Evolutionary conservation across 2,113 vertebrate species (phyloP), one percentile per base, ranked within the genome.

Genomic region (Castor canadensis): DNA sequence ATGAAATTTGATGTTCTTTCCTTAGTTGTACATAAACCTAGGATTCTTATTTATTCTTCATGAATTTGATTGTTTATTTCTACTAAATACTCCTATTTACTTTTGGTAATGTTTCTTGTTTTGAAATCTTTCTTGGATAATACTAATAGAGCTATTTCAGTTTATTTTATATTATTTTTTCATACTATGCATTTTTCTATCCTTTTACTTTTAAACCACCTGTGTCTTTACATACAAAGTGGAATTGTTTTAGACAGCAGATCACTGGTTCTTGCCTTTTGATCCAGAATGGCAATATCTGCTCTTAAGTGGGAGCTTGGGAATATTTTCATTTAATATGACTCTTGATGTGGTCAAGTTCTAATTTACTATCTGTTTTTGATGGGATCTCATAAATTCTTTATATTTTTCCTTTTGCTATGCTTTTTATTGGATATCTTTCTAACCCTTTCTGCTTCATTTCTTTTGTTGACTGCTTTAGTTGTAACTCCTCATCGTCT

Each of bases 1-100:
- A 81, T 92, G 79, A 92, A 85, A 94, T 81, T 47, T 80, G 32
- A 81, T 66, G 32, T 69, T 89, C n/a, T 80, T 62, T 94, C 67
- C 35, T 92, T 71, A 60, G 56, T 45, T 66, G 6, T 79, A 84
- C 32, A 80, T 72, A 95, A 77, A 49, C 54, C 83, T 60, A 80
- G 13, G n/a, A 62, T 80, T 87, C 30, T n/a, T 86, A 81, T 85
- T 96, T 72, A 54, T 95, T 77, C 79, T 83, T 72, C 75, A 62
- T 91, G 32, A 73, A 67, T 52, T 77, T 5, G 67, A 35, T 9
- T 62, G 13, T 38, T 73, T 67, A 54, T 79, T 92, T 56, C 43
- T 79, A 66, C 83, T 56, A 85, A 84, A 91, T 89, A 9, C 60
- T 28, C 17, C 47, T 45, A 40, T 52, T 95, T 43, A 64, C 40